A percentile compares a stretch with the other conserved stretches of the same genome.
Evolutionary conservation across 2,797 vertebrate species (phyloP).

Genomic region (Arctocebus calabarensis): DNA sequence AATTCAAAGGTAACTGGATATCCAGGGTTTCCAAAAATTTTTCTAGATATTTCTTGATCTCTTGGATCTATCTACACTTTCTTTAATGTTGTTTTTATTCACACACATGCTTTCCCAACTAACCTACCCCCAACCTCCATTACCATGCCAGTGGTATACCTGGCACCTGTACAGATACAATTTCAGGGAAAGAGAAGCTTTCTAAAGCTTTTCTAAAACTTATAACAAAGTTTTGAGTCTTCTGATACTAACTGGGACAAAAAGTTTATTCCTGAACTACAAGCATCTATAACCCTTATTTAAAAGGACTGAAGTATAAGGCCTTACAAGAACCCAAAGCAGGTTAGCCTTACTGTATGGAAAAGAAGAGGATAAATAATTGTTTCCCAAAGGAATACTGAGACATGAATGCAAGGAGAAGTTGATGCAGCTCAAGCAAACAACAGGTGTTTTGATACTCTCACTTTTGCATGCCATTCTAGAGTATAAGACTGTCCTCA

Average conservation of each 20-base stretch:
- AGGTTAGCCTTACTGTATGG: not conserved
- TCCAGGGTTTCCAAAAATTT: not conserved
- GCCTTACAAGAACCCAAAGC: not conserved
- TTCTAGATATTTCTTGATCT: not conserved
- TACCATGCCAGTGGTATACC: not conserved
- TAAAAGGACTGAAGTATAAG: slow-evolving; percentile 6
- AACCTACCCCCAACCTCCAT: not conserved
- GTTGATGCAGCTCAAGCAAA: not conserved
- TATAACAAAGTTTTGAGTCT: not conserved
- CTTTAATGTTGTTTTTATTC: not conserved
- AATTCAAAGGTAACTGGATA: not conserved
- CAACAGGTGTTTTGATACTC: not conserved
- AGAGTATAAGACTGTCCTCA: not conserved
- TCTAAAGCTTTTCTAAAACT: not conserved
- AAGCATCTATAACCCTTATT: not conserved
- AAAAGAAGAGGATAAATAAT: not conserved
- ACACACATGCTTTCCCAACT: not conserved
- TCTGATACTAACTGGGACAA: not conserved
- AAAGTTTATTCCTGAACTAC: not conserved
- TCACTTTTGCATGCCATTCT: not conserved
- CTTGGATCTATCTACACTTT: not conserved
- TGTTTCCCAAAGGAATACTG: not conserved
- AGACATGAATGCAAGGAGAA: not conserved
- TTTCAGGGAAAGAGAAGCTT: not conserved
- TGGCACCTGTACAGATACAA: not conserved